Evolutionary conservation across 2,797 vertebrate species (phyloP).

Genomic region (Columba guinea): DNA sequence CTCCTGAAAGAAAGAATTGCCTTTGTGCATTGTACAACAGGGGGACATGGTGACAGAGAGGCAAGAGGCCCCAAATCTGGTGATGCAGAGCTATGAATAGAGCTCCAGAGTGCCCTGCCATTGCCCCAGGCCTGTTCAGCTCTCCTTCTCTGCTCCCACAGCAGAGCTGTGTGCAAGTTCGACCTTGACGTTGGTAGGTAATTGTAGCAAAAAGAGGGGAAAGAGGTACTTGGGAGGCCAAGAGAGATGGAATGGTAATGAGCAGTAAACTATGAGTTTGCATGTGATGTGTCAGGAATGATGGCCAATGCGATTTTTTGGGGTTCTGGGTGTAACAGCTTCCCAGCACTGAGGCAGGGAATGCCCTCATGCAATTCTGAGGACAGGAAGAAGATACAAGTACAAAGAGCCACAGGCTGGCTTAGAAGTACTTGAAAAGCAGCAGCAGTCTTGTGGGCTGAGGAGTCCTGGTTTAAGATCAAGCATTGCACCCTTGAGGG

Average conservation of each 20-base stretch:
- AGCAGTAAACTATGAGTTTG: not conserved
- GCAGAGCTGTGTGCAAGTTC: not conserved
- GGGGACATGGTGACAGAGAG: not conserved
- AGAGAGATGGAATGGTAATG: not conserved
- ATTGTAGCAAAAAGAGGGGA: not conserved
- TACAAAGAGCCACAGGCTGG: not conserved
- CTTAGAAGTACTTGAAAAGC: not conserved
- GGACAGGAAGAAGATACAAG: not conserved
- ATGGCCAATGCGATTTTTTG: not conserved
- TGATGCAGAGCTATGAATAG: not conserved
- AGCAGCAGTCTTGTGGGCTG: not conserved
- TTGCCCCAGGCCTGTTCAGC: not conserved
- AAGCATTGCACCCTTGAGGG: not conserved
- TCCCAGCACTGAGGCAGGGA: not conserved
- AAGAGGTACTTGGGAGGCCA: not conserved
- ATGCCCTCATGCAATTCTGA: fast-evolving
- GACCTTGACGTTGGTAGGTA: not conserved
- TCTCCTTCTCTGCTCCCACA: not conserved
- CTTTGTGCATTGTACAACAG: fast-evolving
- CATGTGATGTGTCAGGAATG: fast-evolving
- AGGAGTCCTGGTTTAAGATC: not conserved
- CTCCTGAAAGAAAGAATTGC: not conserved
- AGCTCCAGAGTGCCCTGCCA: not conserved
- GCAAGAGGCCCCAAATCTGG: not conserved
- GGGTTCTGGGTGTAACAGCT: not conserved